A percentile compares a stretch with the other conserved stretches of the same genome.
Conservation (phyloP, 2,113 vertebrate genomes). For the Rhegmatorhina hoffmannsi region DNA sequence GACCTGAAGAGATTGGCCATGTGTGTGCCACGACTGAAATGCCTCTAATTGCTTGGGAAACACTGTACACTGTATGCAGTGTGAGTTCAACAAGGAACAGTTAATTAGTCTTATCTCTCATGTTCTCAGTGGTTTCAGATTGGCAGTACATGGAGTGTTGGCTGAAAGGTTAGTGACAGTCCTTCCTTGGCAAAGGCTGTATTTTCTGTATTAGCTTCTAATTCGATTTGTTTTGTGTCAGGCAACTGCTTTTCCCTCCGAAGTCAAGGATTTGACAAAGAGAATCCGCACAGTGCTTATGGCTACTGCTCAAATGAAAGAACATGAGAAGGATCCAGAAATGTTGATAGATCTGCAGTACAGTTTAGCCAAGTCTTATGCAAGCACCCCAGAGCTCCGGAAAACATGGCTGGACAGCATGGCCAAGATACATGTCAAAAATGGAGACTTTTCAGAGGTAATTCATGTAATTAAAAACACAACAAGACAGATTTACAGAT, state of each 20-base stretch:
- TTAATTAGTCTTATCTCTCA: neutral
- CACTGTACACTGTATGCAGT: neutral
- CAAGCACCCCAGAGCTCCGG: slow-evolving; percentile 94
- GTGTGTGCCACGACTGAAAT: neutral
- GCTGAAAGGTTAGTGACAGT: neutral
- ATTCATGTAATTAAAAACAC: neutral
- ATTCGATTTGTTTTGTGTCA: slow-evolving; percentile 57
- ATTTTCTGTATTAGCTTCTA: neutral
- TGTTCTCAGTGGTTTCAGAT: neutral
- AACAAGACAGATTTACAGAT: neutral
- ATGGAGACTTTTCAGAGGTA: slow-evolving; percentile 95
- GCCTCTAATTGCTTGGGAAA: neutral
- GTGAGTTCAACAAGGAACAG: neutral
- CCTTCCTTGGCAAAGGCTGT: neutral
- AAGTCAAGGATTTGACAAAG: slow-evolving; percentile 96
- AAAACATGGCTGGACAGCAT: slow-evolving; percentile 98
- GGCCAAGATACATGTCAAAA: slow-evolving; percentile 95
- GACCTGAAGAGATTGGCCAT: neutral
- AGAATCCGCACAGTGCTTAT: slow-evolving; percentile 96
- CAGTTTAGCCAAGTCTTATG: slow-evolving; percentile 95
- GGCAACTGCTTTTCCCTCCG: slow-evolving; percentile 90
- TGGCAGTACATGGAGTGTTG: neutral
- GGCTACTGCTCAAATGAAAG: slow-evolving; percentile 97
- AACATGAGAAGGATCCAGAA: slow-evolving; percentile 95
- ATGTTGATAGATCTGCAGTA: slow-evolving; percentile 97